A percentile compares a stretch with the other conserved stretches of the same genome.
phyloP scores from a whole-genome alignment of 2,113 vertebrate genomes.

The Ursus arctos region DNA sequence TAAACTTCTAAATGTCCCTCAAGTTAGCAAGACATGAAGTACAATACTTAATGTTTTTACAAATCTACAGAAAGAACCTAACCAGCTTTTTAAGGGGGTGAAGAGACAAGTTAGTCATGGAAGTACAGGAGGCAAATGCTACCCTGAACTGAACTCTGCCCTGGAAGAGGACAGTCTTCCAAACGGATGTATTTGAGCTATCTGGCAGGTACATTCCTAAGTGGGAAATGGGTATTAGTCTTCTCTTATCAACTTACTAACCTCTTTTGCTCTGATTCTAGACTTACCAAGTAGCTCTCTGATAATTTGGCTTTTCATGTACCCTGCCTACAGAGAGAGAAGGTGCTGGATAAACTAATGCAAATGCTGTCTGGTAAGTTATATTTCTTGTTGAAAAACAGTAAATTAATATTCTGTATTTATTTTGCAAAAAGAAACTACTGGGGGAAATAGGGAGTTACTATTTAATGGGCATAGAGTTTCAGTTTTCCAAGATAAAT shows the following conservation, averaged over 20 bases:
- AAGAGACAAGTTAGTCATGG: neutral
- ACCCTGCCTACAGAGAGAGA: neutral
- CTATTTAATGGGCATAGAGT: neutral
- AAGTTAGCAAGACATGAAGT: neutral
- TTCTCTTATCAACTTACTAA: neutral
- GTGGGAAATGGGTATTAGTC: neutral
- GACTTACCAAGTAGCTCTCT: neutral
- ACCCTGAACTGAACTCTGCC: neutral
- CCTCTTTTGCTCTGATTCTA: neutral
- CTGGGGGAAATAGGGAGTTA: neutral
- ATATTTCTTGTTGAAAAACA: neutral
- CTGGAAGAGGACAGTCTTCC: neutral
- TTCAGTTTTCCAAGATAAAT: neutral
- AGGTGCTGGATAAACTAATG: neutral
- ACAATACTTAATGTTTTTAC: neutral
- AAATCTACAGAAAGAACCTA: neutral
- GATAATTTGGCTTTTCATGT: neutral
- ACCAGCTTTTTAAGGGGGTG: neutral
- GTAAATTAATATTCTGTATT: neutral
- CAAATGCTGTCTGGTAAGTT: neutral
- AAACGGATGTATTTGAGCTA: neutral
- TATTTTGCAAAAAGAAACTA: conserved; percentile 46
- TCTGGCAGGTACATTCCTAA: neutral
- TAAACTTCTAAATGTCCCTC: conserved; percentile 34
- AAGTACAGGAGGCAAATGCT: neutral